Percentiles rank a stretch among this genome's conserved stretches.
Conservation (phyloP, 2,888 invertebrate genomes). For the Tetropium fuscum region DNA sequence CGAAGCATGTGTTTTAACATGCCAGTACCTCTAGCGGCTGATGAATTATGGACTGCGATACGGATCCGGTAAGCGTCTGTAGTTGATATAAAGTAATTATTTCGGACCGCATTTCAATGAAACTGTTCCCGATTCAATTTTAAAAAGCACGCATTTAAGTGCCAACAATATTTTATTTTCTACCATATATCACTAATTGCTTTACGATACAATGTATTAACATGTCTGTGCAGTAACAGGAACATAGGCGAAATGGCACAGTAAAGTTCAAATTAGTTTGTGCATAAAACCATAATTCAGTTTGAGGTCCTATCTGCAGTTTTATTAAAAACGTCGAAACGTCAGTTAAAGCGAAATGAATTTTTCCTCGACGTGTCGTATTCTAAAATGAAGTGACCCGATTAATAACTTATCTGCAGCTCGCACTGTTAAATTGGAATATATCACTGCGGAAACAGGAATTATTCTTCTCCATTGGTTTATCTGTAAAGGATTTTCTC, state of each 20-base stretch:
- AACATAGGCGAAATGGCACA: neutral
- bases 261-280: constrained; percentile 6
- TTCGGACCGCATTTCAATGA: too few species aligned
- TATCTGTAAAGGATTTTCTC: constrained; percentile 53
- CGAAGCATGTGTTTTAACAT: too few species aligned
- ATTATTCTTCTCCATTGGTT: constrained; percentile 55
- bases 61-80: too few species aligned
- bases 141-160: neutral
- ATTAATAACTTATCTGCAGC: constrained; percentile 50
- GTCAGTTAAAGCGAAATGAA: constrained; percentile 13
- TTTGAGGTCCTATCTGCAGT: neutral
- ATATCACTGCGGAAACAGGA: constrained; percentile 50
- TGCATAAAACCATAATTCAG: constrained; percentile 1
- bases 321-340: constrained; percentile 9
- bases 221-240: neutral
- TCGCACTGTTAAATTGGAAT: constrained; percentile 48
- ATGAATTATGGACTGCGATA: neutral
- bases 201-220: neutral
- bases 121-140: neutral
- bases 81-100: too few species aligned
- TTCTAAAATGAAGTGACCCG: constrained; percentile 44
- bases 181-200: neutral
- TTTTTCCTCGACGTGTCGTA: constrained; percentile 6
- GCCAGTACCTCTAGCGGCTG: neutral
- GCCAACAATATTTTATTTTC: neutral